These are phyloP conservation scores for Thalassarche chlororhynchos DNA, from an alignment of 2,113 vertebrate species.

Conservation along the genomic window DNA sequence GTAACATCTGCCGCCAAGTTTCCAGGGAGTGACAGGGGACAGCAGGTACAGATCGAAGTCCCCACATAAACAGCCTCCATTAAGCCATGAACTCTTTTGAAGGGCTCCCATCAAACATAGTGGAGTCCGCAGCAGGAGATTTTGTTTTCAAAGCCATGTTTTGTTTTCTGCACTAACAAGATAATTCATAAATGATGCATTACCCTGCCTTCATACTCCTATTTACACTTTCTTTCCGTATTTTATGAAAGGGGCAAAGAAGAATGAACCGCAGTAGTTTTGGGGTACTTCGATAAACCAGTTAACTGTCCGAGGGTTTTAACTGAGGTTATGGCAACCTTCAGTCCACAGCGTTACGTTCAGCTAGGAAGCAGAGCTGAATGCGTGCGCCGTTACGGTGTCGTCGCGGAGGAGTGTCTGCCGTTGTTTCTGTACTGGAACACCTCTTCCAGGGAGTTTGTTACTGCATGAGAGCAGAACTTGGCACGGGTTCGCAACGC, in stretches of 20 bases:
- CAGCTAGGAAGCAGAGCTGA: neutral
- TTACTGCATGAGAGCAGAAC: neutral
- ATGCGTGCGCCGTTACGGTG: neutral
- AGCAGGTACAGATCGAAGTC: constrained; percentile 86
- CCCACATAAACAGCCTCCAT: constrained; percentile 73
- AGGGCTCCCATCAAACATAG: constrained; percentile 78
- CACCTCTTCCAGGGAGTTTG: neutral
- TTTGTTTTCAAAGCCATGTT: constrained; percentile 86
- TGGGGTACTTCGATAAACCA: constrained; percentile 23
- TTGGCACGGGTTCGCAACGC: neutral
- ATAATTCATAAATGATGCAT: constrained; percentile 87
- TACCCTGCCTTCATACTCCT: constrained; percentile 41
- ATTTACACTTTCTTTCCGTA: neutral
- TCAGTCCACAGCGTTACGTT: neutral
- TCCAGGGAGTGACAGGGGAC: constrained; percentile 86
- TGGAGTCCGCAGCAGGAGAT: constrained; percentile 70
- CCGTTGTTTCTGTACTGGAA: neutral
- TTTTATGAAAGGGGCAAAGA: constrained; percentile 18
- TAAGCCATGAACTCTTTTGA: constrained; percentile 82
- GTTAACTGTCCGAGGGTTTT: neutral
- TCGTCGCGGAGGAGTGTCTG: neutral
- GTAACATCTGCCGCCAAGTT: constrained; percentile 95
- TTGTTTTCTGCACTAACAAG: constrained; percentile 79
- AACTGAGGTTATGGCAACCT: constrained; percentile 31
- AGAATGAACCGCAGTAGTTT: neutral